phyloP scores from a whole-genome alignment of 2,888 invertebrate species.

The Parthenolecanium corni region DNA sequence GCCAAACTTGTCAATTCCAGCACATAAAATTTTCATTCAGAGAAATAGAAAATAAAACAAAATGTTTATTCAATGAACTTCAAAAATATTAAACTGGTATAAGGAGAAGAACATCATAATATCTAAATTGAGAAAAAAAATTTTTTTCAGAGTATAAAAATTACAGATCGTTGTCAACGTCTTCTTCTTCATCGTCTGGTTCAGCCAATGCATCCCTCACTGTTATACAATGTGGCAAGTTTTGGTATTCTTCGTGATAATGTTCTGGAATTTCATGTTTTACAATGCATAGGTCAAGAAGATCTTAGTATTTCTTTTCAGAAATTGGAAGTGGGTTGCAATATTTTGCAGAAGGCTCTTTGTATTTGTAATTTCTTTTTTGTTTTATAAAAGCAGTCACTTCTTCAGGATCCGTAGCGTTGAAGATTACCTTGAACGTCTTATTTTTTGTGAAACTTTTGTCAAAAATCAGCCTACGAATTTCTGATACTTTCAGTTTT shows the following conservation, averaged over 20 bases:
- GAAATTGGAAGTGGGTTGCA: constrained; percentile 5
- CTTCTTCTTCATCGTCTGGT: constrained; percentile 4
- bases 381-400: background rate
- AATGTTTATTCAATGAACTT: too few relatives aligned
- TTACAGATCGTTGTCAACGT: background rate
- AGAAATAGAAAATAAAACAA: too few relatives aligned
- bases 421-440: background rate
- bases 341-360: background rate
- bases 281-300: background rate
- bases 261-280: constrained; percentile 3
- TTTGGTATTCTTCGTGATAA: constrained; percentile 17
- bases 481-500: background rate
- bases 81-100: too few relatives aligned
- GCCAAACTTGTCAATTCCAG: too few relatives aligned
- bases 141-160: background rate
- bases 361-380: background rate
- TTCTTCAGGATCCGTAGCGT: background rate
- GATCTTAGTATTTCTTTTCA: constrained; percentile 3
- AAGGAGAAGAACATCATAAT: too few relatives aligned
- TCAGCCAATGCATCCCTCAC: constrained; percentile 4
- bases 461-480: background rate
- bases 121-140: background rate
- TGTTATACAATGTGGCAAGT: constrained; percentile 1
- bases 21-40: too few relatives aligned
- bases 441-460: background rate